Percentiles rank a stretch among this genome's conserved stretches.
These are phyloP conservation scores for Penelope pileata DNA, from an alignment of 2,113 vertebrate genomes.

Conservation along the genomic window DNA sequence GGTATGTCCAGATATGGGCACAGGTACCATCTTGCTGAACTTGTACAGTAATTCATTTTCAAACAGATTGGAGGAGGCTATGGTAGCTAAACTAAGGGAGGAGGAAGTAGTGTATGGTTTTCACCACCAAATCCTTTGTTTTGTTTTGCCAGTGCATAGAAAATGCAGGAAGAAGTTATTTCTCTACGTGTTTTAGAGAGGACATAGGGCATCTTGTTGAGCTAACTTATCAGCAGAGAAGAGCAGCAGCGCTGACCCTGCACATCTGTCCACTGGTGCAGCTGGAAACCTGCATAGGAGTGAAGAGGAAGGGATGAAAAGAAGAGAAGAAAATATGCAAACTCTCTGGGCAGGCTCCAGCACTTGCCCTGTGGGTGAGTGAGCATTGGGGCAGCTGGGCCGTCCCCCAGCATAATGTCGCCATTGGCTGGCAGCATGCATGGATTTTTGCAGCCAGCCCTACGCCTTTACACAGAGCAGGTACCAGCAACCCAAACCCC, in stretches of 20 bases:
- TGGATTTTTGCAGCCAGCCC: neutral
- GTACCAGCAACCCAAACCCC: neutral
- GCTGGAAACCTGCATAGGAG: neutral
- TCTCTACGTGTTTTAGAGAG: neutral
- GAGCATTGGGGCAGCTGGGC: neutral
- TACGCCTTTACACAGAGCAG: neutral
- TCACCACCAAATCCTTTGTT: neutral
- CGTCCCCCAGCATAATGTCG: neutral
- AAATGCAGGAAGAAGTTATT: neutral
- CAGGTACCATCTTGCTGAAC: neutral
- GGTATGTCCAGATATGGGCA: neutral
- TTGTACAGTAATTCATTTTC: neutral
- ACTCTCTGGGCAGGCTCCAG: neutral
- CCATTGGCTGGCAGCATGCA: rapidly evolving
- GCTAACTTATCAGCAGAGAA: neutral
- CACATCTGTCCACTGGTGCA: neutral
- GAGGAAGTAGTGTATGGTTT: neutral
- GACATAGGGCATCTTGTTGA: neutral
- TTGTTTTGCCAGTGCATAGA: neutral
- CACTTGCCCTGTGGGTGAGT: neutral
- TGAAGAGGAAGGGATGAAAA: neutral
- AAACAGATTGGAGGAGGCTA: neutral
- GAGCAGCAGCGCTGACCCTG: neutral
- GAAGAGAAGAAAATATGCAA: neutral
- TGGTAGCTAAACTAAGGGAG: neutral